Base-by-base conservation (phyloP, 1,140 invertebrate genomes). In the Diachasma alloeum region DNA sequence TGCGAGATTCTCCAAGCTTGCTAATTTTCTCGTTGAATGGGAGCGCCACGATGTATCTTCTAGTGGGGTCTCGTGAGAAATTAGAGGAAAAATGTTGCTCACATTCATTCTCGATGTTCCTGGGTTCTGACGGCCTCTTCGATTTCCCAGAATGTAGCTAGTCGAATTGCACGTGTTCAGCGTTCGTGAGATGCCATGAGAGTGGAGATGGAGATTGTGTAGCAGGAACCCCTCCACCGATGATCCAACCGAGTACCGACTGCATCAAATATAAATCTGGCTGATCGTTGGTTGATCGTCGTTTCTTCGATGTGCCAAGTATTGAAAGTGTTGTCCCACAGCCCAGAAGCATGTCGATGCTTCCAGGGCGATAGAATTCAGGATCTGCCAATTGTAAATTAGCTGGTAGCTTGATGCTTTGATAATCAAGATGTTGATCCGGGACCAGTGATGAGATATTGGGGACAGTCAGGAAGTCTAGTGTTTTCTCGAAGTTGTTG, bases 41-140 rank as follows among this genome's bases (percentile, higher is more conserved):
- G n/a, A n/a, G n/a, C n/a, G n/a, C n/a, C n/a, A n/a, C n/a, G n/a
- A n/a, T n/a, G n/a, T n/a, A n/a, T n/a, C n/a, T n/a, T n/a, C n/a
- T n/a, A n/a, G n/a, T n/a, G n/a, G n/a, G n/a, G n/a, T n/a, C n/a
- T n/a, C n/a, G n/a, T n/a, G n/a, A n/a, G n/a, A n/a, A n/a, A n/a
- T n/a, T n/a, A n/a, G n/a, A 81, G 8, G 79, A 81, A 24, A 82
- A 85, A 44, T 81, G 74, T 42, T 78, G 19, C 75, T 84, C 79
- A 72, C 82, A 83, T 48, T 15, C 11, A 42, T 53, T 42, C 36
- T 87, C 0, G n/a, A 9, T n/a, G 5, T 56, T n/a, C 4, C 13
- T n/a, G 11, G 11, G 11, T 9, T 56, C 4, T 19, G 11, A 56
- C 11, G n/a, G 11, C 17, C 17, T 56, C 48, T 56, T 56, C 48